Evolutionary conservation across 2,797 vertebrate genomes (phyloP).

Genomic region (Cyprinella venusta): DNA sequence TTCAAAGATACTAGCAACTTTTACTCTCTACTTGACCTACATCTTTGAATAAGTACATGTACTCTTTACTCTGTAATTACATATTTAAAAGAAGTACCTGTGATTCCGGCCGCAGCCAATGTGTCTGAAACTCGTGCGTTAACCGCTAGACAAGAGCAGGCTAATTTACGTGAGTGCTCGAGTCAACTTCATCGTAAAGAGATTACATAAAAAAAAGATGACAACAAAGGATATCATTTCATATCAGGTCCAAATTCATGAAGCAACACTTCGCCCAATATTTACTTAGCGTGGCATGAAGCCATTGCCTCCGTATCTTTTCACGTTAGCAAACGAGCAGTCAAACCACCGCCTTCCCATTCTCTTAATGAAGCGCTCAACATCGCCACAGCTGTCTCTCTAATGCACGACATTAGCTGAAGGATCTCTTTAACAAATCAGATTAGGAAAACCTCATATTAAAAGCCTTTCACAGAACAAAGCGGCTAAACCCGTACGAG

Average conservation of each 20-base stretch:
- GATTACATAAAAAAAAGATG: background rate
- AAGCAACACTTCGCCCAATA: slow-evolving; percentile 4
- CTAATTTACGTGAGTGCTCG: background rate
- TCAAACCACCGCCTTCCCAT: slow-evolving; percentile 43
- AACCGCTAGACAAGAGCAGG: background rate
- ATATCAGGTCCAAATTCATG: slow-evolving; percentile 2
- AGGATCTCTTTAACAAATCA: slow-evolving; percentile 59
- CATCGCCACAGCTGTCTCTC: slow-evolving; percentile 43
- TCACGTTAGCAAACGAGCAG: slow-evolving; percentile 11
- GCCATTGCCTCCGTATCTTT: background rate
- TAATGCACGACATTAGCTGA: slow-evolving; percentile 51
- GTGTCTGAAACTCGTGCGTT: background rate
- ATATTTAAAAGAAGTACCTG: background rate
- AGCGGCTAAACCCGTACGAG: slow-evolving; percentile 48
- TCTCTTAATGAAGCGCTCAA: slow-evolving; percentile 51
- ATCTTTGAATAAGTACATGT: background rate
- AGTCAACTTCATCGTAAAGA: slow-evolving; percentile 5
- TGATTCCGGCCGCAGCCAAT: background rate
- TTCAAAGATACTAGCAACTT: background rate
- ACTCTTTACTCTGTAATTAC: background rate
- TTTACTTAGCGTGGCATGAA: background rate
- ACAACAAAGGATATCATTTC: slow-evolving; percentile 9
- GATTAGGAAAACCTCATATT: slow-evolving; percentile 63
- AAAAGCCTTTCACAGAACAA: slow-evolving; percentile 65
- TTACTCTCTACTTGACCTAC: no score